Percentiles rank a stretch among this genome's conserved stretches.
These are phyloP conservation scores for Pseudomugil gertrudae DNA, from an alignment of 2,797 vertebrate species.

Conservation along the genomic window DNA sequence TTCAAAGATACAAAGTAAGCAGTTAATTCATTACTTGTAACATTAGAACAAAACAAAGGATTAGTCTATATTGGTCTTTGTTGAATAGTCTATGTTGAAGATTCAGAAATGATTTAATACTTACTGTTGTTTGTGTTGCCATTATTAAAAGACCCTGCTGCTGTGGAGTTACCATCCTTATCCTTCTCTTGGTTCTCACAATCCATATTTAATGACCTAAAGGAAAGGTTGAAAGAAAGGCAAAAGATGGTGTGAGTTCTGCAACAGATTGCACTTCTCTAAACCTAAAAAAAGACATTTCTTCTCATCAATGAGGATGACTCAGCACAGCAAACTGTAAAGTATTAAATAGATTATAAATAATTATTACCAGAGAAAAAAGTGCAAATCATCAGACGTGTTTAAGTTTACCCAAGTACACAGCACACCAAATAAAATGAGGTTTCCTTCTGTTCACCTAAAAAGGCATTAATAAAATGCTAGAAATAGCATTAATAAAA, in stretches of 20 bases:
- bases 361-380: too few species aligned
- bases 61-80: not conserved
- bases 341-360: too few species aligned
- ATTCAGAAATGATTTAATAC: constrained; percentile 50
- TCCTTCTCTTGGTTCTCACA: constrained; percentile 99
- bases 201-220: constrained; percentile 99
- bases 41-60: not conserved
- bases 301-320: too few species aligned
- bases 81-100: not conserved
- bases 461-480: not conserved
- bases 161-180: constrained; percentile 88
- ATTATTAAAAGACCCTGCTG: constrained; percentile 88
- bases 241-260: not conserved
- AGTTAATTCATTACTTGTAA: not conserved
- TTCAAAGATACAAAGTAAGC: not conserved
- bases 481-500: too few species aligned
- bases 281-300: too few species aligned
- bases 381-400: too few species aligned
- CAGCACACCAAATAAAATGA: too few species aligned
- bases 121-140: constrained; percentile 97
- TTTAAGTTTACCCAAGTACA: too few species aligned
- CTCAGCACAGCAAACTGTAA: too few species aligned
- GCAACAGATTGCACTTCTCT: not conserved
- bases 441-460: not conserved
- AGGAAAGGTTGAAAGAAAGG: not conserved